A percentile compares a stretch with the other conserved stretches of the same genome.
These are phyloP conservation scores for Anser cygnoides DNA, from an alignment of 2,113 vertebrate species.

Conservation along the genomic window DNA sequence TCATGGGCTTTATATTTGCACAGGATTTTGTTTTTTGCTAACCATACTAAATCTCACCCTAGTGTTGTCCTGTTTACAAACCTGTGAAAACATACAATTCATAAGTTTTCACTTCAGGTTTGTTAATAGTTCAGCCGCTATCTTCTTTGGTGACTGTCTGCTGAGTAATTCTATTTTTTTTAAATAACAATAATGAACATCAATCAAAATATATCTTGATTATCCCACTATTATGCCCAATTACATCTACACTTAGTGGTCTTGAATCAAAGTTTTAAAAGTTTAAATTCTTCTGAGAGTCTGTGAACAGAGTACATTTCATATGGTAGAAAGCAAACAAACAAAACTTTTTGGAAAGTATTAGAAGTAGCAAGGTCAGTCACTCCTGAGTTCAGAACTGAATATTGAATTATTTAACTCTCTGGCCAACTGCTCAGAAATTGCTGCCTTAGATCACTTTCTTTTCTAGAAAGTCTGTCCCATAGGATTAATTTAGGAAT, in stretches of 20 bases:
- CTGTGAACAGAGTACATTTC: not conserved
- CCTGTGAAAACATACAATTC: not conserved
- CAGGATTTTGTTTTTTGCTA: not conserved
- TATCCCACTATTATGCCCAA: not conserved
- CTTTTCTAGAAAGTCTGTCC: not conserved
- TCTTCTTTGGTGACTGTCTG: not conserved
- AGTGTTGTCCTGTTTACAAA: not conserved
- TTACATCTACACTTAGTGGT: not conserved
- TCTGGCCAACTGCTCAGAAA: not conserved
- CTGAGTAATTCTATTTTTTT: too few relatives aligned
- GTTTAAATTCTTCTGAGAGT: not conserved
- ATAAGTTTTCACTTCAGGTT: not conserved
- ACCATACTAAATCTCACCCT: not conserved
- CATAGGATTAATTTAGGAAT: not conserved
- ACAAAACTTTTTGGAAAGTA: not conserved
- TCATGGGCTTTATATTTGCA: not conserved
- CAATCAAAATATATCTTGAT: not conserved
- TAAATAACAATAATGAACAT: too few relatives aligned
- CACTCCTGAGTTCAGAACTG: not conserved
- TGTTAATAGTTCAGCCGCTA: not conserved
- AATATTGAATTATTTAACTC: not conserved
- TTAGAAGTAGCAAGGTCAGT: not conserved
- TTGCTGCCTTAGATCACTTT: not conserved
- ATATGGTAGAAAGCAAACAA: too few relatives aligned
- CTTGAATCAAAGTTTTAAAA: not conserved